Conservation (phyloP, 2,113 vertebrate genomes). For the Laticauda colubrina region DNA sequence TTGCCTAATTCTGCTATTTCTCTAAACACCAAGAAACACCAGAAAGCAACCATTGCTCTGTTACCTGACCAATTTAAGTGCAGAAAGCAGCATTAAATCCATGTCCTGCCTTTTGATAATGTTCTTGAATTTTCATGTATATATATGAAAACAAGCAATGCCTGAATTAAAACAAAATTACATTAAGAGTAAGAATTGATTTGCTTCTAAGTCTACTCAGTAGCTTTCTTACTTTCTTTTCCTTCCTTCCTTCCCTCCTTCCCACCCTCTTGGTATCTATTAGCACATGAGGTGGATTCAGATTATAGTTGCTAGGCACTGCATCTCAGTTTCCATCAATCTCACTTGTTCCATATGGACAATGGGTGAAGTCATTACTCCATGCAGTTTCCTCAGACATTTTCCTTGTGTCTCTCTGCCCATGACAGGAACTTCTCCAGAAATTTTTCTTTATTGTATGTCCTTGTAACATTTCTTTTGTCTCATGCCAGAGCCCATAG, state of each 20-base stretch:
- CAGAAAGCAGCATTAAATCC: not conserved
- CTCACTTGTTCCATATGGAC: not conserved
- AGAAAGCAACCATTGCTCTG: not conserved
- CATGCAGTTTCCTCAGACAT: not conserved
- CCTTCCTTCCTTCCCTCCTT: accelerated
- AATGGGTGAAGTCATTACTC: not conserved
- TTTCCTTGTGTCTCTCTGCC: not conserved
- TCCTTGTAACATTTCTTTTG: not conserved
- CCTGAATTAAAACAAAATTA: not conserved
- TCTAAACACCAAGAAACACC: not conserved
- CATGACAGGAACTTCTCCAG: not conserved
- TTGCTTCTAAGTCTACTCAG: not conserved
- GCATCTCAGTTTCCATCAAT: not conserved
- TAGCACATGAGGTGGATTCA: not conserved
- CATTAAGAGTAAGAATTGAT: not conserved
- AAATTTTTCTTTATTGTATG: not conserved
- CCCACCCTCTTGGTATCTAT: not conserved
- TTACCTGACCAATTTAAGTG: not conserved
- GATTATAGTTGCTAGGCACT: not conserved
- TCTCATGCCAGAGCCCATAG: not conserved
- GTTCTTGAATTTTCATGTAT: not conserved
- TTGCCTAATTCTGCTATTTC: not conserved
- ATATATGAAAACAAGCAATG: not conserved
- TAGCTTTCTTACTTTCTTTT: not conserved
- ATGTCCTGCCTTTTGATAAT: not conserved